These are phyloP conservation scores for Euleptes europaea DNA, from an alignment of 2,113 vertebrate genomes.

Conservation along the genomic window DNA sequence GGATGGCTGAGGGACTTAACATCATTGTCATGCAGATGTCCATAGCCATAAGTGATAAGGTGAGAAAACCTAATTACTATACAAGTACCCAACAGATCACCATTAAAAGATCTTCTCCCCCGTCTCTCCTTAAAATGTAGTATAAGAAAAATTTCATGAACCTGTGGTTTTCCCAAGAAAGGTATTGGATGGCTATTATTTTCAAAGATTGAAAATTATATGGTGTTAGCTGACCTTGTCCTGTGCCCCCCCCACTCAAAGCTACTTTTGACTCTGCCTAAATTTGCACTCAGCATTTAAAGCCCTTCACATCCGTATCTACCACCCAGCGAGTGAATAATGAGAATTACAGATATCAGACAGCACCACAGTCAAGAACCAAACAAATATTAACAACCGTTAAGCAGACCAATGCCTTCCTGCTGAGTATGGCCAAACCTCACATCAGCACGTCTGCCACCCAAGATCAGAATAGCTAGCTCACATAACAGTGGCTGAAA, in stretches of 20 bases:
- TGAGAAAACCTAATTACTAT: constrained; percentile 22
- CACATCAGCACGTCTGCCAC: constrained; percentile 64
- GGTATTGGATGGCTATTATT: not conserved
- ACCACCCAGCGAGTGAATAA: constrained; percentile 79
- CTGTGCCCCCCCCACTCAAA: constrained; percentile 16
- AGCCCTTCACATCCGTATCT: constrained; percentile 53
- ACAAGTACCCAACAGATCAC: not conserved
- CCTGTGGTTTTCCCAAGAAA: not conserved
- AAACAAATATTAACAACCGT: constrained; percentile 81
- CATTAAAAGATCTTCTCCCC: rapidly evolving
- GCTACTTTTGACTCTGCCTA: constrained; percentile 26
- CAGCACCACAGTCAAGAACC: constrained; percentile 66
- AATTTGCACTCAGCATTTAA: constrained; percentile 9
- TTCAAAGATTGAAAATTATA: constrained; percentile 4
- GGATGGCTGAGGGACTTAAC: constrained; percentile 13
- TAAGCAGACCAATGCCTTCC: constrained; percentile 73
- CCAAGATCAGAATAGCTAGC: constrained; percentile 40
- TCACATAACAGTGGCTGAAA: not conserved
- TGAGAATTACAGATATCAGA: constrained; percentile 72
- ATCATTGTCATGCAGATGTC: not conserved
- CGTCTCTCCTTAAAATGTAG: not conserved
- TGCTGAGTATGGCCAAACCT: constrained; percentile 72
- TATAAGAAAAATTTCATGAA: constrained; percentile 18
- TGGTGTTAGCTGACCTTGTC: not conserved
- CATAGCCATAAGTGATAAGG: not conserved